A percentile compares a stretch with the other conserved stretches of the same genome.
These are phyloP conservation scores for Mormyrus hasselquistii DNA, from an alignment of 2,797 vertebrate genomes.

Conservation along the genomic window DNA sequence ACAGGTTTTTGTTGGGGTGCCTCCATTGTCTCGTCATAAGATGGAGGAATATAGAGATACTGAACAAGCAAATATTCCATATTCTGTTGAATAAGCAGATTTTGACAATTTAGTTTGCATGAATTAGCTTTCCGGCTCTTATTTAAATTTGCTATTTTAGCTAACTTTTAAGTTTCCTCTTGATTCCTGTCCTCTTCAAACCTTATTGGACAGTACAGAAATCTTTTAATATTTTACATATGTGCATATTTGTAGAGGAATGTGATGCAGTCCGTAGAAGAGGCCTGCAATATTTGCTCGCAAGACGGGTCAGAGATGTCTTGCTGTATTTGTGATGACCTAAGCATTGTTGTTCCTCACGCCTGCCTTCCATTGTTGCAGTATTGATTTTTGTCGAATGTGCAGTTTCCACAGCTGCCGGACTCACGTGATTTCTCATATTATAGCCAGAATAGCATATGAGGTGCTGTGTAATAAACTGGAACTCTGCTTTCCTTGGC, in stretches of 20 bases:
- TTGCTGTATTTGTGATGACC: constrained; percentile 1
- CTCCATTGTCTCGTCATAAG: background rate
- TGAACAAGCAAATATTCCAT: background rate
- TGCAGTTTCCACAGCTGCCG: background rate
- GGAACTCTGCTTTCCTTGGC: background rate
- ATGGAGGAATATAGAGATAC: background rate
- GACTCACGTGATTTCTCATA: background rate
- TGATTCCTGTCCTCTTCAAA: background rate
- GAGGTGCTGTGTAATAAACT: background rate
- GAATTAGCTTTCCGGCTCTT: background rate
- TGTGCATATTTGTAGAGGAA: background rate
- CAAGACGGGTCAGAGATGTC: background rate
- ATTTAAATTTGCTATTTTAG: background rate
- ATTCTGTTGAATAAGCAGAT: background rate
- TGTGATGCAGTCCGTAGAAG: background rate
- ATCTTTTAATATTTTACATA: background rate
- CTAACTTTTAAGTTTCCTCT: background rate
- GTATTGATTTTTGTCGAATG: background rate
- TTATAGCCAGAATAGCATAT: background rate
- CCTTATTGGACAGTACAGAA: background rate
- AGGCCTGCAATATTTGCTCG: background rate
- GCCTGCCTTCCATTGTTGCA: background rate
- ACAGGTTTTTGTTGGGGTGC: background rate
- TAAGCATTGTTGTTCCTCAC: background rate
- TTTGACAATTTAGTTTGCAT: background rate